These are phyloP conservation scores for Hypolimnas misippus DNA, from an alignment of 2,888 invertebrate genomes.

Conservation along the genomic window DNA sequence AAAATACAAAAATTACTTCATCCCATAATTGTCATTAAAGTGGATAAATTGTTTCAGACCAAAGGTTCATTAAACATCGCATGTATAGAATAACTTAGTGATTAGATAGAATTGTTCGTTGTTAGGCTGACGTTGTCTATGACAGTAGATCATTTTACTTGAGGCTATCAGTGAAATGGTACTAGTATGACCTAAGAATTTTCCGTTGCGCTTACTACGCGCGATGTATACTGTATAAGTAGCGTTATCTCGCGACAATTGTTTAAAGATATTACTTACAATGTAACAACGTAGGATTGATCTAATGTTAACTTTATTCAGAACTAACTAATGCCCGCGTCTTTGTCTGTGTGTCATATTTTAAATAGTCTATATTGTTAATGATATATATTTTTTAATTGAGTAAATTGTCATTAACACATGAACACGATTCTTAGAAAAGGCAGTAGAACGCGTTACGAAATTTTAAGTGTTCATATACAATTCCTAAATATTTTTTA, in stretches of 20 bases:
- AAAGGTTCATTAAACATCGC: constrained; percentile 3
- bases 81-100: constrained; percentile 14
- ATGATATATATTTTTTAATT: too few species aligned
- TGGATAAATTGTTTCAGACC: not conserved
- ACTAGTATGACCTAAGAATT: constrained; percentile 42
- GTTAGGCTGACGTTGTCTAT: constrained; percentile 30
- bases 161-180: constrained; percentile 41
- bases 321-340: too few species aligned
- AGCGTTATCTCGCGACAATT: constrained; percentile 8
- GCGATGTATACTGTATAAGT: too few species aligned
- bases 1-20: not conserved
- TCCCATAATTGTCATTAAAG: not conserved
- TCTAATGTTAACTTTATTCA: too few species aligned
- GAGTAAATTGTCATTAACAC: too few species aligned
- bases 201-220: constrained; percentile 38
- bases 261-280: constrained; percentile 16
- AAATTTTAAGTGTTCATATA: too few species aligned
- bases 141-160: constrained; percentile 33
- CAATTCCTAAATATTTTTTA: too few species aligned
- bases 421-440: too few species aligned
- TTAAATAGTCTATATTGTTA: too few species aligned
- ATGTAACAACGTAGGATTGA: constrained; percentile 13
- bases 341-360: too few species aligned
- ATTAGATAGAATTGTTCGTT: constrained; percentile 26
- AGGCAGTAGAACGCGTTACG: too few species aligned